Evolutionary conservation across 2,113 vertebrate genomes (phyloP).

Genomic region (Rhinogobius similis): DNA sequence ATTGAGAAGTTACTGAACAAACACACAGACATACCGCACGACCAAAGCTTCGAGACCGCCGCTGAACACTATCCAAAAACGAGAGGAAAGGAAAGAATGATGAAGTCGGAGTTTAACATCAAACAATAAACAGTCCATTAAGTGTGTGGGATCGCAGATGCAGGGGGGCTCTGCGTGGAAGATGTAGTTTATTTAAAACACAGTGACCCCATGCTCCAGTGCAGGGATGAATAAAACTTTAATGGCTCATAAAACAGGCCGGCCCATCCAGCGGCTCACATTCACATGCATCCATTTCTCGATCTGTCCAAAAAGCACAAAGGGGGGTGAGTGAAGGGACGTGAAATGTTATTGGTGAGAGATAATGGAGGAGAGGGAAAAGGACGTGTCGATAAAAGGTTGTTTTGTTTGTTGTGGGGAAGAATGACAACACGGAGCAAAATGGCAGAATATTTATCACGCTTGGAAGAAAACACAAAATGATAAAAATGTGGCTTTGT

Average conservation of each 20-base stretch:
- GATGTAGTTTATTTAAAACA: conserved; percentile 98
- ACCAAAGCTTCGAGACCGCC: conserved; percentile 46
- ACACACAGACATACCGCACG: conserved; percentile 50
- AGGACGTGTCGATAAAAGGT: conserved; percentile 1
- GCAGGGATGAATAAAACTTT: conserved; percentile 99
- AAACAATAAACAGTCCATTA: conserved; percentile 86
- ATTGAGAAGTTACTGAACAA: conserved; percentile 36
- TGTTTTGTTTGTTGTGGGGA: background rate
- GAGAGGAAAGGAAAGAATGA: conserved; percentile 70
- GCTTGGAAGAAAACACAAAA: conserved; percentile 28
- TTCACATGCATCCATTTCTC: conserved; percentile 76
- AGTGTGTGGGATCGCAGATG: conserved; percentile 78
- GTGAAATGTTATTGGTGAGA: background rate
- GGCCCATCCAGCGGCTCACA: conserved; percentile 86
- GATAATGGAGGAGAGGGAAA: background rate
- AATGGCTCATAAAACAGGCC: conserved; percentile 98
- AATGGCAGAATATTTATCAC: conserved; percentile 23
- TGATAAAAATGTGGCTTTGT: conserved; percentile 21
- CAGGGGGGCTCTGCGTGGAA: conserved; percentile 84
- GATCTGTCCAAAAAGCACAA: conserved; percentile 55
- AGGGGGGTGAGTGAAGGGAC: background rate
- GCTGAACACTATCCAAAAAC: conserved; percentile 41
- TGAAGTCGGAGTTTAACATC: conserved; percentile 82
- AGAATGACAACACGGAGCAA: background rate
- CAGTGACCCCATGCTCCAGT: conserved; percentile 90